A percentile compares a stretch with the other conserved stretches of the same genome.
phyloP scores from a whole-genome alignment of 2,888 invertebrate species.

The Encarsia formosa region DNA sequence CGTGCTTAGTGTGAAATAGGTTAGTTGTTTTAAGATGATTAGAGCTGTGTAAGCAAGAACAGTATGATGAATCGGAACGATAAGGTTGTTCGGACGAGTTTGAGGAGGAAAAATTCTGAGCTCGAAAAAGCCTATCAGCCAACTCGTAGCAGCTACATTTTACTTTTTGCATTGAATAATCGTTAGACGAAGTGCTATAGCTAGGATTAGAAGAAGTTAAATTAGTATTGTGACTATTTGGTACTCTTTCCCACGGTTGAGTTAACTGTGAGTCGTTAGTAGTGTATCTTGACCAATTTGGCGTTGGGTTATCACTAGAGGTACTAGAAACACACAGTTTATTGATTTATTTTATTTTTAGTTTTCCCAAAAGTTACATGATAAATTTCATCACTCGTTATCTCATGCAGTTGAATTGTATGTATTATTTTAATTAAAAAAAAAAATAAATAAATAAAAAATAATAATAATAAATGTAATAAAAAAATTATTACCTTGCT shows the following conservation, averaged over 20 bases:
- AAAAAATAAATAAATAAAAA: not conserved
- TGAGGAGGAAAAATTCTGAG: constrained; percentile 7
- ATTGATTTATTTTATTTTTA: not conserved
- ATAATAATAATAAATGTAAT: not conserved
- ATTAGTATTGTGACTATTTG: constrained; percentile 33
- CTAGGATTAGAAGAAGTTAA: constrained; percentile 35
- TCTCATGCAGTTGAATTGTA: not conserved
- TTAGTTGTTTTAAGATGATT: constrained; percentile 17
- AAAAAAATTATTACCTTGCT: constrained; percentile 34
- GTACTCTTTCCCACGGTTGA: constrained; percentile 43
- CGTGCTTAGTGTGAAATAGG: constrained; percentile 15
- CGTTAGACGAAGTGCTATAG: constrained; percentile 32
- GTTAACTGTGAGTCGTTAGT: constrained; percentile 46
- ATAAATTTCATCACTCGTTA: not conserved
- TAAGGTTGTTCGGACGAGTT: not conserved
- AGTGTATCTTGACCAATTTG: constrained; percentile 43
- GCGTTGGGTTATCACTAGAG: constrained; percentile 41
- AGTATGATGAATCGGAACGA: constrained; percentile 12
- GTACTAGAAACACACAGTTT: constrained; percentile 41
- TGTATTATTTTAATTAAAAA: not conserved
- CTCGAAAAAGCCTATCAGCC: constrained; percentile 28
- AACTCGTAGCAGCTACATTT: constrained; percentile 38
- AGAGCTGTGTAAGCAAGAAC: constrained; percentile 24
- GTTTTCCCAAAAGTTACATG: not conserved
- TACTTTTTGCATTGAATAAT: constrained; percentile 30